Percentiles rank a stretch among this genome's conserved stretches.
Conservation (phyloP, 2,888 invertebrate genomes). For the Alloplasta piceator region DNA sequence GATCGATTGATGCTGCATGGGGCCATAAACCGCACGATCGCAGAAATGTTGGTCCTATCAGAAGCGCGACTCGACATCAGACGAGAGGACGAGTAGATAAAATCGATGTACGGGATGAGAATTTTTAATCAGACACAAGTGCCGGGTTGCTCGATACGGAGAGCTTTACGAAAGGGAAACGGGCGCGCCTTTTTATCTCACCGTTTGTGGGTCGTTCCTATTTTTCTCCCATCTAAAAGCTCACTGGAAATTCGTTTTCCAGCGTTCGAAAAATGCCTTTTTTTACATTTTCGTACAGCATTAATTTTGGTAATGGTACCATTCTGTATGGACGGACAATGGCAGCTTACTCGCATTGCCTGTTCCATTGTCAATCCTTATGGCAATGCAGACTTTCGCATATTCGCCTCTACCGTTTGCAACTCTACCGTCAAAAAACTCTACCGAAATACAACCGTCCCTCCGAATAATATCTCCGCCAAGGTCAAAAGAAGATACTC, state of each 20-base stretch:
- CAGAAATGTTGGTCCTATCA: conserved; percentile 3
- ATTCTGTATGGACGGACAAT: conserved; percentile 17
- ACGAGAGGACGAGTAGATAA: conserved; percentile 21
- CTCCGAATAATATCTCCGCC: too few relatives aligned
- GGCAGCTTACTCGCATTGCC: conserved; percentile 2
- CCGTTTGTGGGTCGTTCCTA: conserved; percentile 12
- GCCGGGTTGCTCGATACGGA: conserved; percentile 33
- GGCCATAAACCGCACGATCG: conserved; percentile 1
- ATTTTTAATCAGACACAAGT: conserved; percentile 59
- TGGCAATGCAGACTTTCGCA: too few relatives aligned
- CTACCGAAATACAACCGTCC: too few relatives aligned
- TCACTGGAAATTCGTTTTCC: too few relatives aligned
- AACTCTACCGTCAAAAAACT: too few relatives aligned
- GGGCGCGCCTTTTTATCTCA: conserved; percentile 23
- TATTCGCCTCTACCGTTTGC: too few relatives aligned
- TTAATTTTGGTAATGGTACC: conserved; percentile 49
- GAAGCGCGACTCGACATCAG: conserved; percentile 4
- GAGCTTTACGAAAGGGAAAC: conserved; percentile 10
- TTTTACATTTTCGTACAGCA: conserved; percentile 1
- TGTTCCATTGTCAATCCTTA: too few relatives aligned
- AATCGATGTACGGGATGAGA: conserved; percentile 57
- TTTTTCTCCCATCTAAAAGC: conserved; percentile 3
- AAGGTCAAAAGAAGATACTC: too few relatives aligned
- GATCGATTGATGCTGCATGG: conserved; percentile 3
- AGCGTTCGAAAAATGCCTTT: background rate